Conservation (phyloP, 2,113 vertebrate species). For the Notiomystis cincta region DNA sequence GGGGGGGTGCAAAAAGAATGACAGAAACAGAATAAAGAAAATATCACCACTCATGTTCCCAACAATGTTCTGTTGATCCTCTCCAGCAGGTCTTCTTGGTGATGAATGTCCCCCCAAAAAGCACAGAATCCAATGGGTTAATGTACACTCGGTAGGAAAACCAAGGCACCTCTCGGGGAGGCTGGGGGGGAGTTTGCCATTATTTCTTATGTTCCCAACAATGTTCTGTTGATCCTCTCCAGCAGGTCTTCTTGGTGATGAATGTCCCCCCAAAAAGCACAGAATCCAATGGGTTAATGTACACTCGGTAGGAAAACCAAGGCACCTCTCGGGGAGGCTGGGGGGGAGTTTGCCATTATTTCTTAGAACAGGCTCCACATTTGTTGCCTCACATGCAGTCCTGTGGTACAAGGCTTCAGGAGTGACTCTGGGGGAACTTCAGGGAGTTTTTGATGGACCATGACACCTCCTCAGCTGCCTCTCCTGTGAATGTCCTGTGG, state of each 20-base stretch:
- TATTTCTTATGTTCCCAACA: not conserved
- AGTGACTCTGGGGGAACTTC: not conserved
- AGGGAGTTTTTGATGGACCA: not conserved
- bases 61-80: not conserved
- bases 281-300: not conserved
- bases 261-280: not conserved
- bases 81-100: not conserved
- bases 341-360: not conserved
- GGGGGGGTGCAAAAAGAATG: not conserved
- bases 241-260: too few species aligned
- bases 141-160: not conserved
- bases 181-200: not conserved
- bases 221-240: not conserved
- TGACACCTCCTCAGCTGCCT: not conserved
- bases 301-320: not conserved
- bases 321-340: too few species aligned
- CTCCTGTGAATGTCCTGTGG: rapidly evolving
- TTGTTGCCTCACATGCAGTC: not conserved
- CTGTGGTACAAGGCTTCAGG: not conserved
- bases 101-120: not conserved
- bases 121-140: rapidly evolving
- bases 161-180: too few species aligned
- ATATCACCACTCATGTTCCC: not conserved
- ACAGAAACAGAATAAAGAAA: not conserved
- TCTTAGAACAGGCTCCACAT: not conserved